These are phyloP conservation scores for Gobius niger DNA, from an alignment of 2,113 vertebrate species.

Conservation along the genomic window DNA sequence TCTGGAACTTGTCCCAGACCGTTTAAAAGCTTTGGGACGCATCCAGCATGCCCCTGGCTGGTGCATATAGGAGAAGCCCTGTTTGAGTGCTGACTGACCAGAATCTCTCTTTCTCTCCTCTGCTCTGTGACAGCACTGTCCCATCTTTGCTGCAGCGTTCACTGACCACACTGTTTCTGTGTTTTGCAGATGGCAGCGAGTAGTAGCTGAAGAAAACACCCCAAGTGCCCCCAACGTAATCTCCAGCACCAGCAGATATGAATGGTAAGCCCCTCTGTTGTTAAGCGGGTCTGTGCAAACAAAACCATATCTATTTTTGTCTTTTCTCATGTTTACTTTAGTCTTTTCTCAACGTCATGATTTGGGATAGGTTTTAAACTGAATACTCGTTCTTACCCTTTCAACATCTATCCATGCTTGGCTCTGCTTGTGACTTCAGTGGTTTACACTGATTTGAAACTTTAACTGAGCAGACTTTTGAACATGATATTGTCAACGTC, in stretches of 20 bases:
- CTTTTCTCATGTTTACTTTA: not conserved
- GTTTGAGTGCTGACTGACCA: constrained; percentile 69
- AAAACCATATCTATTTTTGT: not conserved
- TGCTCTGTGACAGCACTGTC: constrained; percentile 35
- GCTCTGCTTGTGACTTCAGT: not conserved
- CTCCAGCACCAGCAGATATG: constrained; percentile 61
- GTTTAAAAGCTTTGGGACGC: constrained; percentile 58
- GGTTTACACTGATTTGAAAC: too few relatives aligned
- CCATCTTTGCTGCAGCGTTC: constrained; percentile 60
- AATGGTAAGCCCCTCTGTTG: constrained; percentile 61
- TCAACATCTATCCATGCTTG: not conserved
- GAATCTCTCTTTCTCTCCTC: constrained; percentile 30
- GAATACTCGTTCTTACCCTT: not conserved
- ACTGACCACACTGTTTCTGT: constrained; percentile 60
- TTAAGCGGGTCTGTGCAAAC: too few relatives aligned
- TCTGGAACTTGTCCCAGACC: constrained; percentile 44
- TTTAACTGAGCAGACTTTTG: not conserved
- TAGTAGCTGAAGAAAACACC: constrained; percentile 59
- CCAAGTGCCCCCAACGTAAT: constrained; percentile 41
- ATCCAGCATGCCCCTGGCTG: constrained; percentile 48
- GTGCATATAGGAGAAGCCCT: constrained; percentile 67
- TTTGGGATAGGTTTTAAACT: not conserved
- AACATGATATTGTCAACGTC: not conserved
- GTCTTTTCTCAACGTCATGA: not conserved
- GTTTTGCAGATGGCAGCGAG: constrained; percentile 68